Evolutionary conservation across 2,888 invertebrate genomes (phyloP), one percentile per base, ranked within the genome.

Genomic region (Cheilosia vernalis): DNA sequence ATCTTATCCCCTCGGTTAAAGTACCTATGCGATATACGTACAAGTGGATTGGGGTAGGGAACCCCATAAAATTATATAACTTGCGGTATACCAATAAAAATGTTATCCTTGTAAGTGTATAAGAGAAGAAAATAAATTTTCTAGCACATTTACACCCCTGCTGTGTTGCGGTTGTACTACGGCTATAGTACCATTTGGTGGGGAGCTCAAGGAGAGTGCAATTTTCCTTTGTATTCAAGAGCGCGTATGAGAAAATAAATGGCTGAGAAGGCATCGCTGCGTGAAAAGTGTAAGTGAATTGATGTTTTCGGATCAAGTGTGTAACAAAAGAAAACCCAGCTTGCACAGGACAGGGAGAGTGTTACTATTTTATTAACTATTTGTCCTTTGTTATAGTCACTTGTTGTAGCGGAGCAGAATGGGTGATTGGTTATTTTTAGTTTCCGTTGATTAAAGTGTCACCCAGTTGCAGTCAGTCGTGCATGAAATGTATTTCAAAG

Each of bases 41-140:
- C 66, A 53, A 64, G 63, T 27, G 69, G 51, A 61, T 58, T 58
- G 74, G 77, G 53, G 61, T 49, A 47, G 69, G 47, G n/a, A 55
- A 79, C 63, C 78, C 83, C 74, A 84, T 79, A 84, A 84, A 84
- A 84, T 64, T 78, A 78, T 73, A 84, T 67, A 79, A 84, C 69
- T 74, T 79, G 78, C 63, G 78, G 73, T 60, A 79, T 69, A 64
- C 79, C 78, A 79, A 79, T 79, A 84, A 84, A 79, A 84, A 73
- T 84, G 74, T 78, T 79, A 84, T 74, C 78, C 67, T 58, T 73
- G 63, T 73, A 83, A 77, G 58, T 56, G 49, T 51, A 66, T 72
- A 30, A 61, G 55, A 53, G 67, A 40, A 58, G 63, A 51, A 63
- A 49, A 84, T 69, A 78, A 44, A 78, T 84, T 79, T 84, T 73